Evolutionary conservation across 2,113 vertebrate species (phyloP), one percentile per base, ranked within the genome.

Genomic region (Myotis yumanensis): DNA sequence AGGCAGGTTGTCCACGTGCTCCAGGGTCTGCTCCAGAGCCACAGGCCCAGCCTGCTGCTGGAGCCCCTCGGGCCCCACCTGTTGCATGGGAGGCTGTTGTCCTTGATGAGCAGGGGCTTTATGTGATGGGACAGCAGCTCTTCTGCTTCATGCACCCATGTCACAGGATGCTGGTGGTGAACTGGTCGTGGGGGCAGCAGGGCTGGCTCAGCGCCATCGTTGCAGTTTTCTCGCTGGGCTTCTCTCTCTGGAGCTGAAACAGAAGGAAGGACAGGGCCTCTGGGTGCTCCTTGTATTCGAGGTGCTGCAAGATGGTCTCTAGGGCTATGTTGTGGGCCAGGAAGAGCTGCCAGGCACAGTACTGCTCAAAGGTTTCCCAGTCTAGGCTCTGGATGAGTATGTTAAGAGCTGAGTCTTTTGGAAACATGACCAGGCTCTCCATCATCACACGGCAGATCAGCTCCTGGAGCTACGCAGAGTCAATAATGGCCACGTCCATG

Each of bases 361-460:
- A 99, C 97, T 99, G 99, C 97, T 99, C 99, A 68, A 99, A 99
- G 1, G 99, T 99, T 97, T 99, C 99, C 99, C 99, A 99, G 73
- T 99, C 99, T 92, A 99, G 97, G 95, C 99, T 99, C 97, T 99
- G 99, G 93, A 99, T 99, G 87, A 99, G 98, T 92, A 99, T 99
- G 97, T 99, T 99, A 72, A 99, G 99, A 73, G 99, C 99, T 0
- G 99, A 99, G 82, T 99, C 99, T 48, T 99, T 99, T 59, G 99
- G 99, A 94, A 99, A 99, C 99, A 99, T 99, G 82, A 99, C 99
- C 59, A 99, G 98, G 97, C 99, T 99, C 0, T 99, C 99, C 99
- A 99, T 99, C 99, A 99, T 99, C 95, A 99, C 99, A 0, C 99
- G 99, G 97, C 99, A 99, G 98, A 99, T 99, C 89, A 99, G 98